Conservation (phyloP, 2,888 invertebrate species). For the Aelia acuminata region DNA sequence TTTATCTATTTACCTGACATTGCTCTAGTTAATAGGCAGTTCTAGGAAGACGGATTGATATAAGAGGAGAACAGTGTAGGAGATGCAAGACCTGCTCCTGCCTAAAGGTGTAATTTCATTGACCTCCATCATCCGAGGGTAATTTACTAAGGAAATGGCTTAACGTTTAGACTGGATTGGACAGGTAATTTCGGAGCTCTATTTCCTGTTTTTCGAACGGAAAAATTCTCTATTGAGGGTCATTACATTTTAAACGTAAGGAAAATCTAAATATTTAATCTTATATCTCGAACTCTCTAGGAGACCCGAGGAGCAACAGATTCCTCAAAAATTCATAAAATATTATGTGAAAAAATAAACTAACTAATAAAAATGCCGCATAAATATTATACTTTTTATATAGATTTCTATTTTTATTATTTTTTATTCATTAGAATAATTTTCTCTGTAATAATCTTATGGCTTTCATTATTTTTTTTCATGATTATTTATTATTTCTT, state of each 20-base stretch:
- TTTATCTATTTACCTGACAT: too few relatives aligned
- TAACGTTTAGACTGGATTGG: constrained; percentile 28
- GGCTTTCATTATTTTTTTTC: too few relatives aligned
- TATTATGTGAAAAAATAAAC: too few relatives aligned
- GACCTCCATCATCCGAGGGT: background rate
- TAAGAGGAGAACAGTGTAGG: background rate
- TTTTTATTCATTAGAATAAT: too few relatives aligned
- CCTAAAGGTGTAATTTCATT: constrained; percentile 30
- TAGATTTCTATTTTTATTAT: too few relatives aligned
- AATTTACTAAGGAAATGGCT: constrained; percentile 30
- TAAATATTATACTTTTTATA: too few relatives aligned
- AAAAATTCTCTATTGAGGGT: constrained; percentile 7
- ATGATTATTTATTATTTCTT: too few relatives aligned
- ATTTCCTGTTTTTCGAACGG: constrained; percentile 24
- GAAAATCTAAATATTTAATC: background rate
- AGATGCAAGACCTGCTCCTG: background rate
- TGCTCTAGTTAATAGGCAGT: background rate
- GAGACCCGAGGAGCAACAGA: background rate
- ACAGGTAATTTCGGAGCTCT: constrained; percentile 1
- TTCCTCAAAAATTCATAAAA: background rate
- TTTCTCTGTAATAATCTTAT: too few relatives aligned
- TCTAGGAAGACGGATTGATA: background rate
- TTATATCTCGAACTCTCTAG: too few relatives aligned
- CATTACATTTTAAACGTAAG: background rate
- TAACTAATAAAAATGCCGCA: too few relatives aligned